A percentile compares a stretch with the other conserved stretches of the same genome.
Conservation (phyloP, 2,797 vertebrate species). For the Spondyliosoma cantharus region DNA sequence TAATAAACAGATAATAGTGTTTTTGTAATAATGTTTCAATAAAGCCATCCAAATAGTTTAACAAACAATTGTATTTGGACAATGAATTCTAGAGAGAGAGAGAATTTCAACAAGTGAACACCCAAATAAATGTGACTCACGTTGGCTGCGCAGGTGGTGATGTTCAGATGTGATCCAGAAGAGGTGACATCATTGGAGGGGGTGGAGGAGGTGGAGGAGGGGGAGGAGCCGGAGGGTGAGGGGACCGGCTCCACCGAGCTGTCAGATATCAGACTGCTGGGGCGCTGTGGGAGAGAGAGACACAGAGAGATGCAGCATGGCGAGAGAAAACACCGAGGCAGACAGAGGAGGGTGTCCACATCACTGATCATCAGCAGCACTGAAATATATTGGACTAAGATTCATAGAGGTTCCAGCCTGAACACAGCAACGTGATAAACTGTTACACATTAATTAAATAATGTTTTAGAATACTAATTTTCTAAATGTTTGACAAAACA, state of each 20-base stretch:
- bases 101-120: background rate
- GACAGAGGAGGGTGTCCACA: conserved; percentile 5
- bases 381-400: background rate
- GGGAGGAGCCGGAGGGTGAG: conserved; percentile 81
- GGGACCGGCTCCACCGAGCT: conserved; percentile 86
- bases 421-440: background rate
- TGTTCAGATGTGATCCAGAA: conserved; percentile 69
- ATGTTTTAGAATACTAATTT: background rate
- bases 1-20: background rate
- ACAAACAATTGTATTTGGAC: background rate
- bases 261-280: conserved; percentile 85
- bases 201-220: conserved; percentile 73
- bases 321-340: background rate
- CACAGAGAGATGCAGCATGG: too few relatives aligned
- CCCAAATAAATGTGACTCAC: conserved; percentile 42
- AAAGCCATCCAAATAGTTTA: background rate
- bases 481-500: background rate
- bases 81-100: background rate
- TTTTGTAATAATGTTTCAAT: background rate
- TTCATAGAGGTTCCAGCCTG: background rate
- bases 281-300: conserved; percentile 73
- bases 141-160: conserved; percentile 77
- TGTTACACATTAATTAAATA: background rate
- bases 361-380: too few relatives aligned
- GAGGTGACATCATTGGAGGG: conserved; percentile 75